Base-by-base conservation (phyloP, 53 echinoderm and acorn worm species). In the Paelopatides confundens region DNA sequence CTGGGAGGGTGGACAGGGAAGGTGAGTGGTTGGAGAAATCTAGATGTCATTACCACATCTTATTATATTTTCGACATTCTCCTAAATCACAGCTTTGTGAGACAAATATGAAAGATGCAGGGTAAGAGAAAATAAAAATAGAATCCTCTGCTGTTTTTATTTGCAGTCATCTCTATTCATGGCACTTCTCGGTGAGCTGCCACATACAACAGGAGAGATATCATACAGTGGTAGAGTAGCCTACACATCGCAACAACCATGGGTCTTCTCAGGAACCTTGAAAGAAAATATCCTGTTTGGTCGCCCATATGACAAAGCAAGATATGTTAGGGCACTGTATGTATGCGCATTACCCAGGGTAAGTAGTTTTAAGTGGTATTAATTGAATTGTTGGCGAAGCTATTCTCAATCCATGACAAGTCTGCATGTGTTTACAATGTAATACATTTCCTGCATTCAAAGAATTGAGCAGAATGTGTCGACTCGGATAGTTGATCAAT, bases 231-330 rank as follows among this genome's bases (percentile, higher is more conserved):
- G 92, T 0, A 87, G 43, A 32, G 48, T 95, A 6, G 96, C 90
- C 35, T 96, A 96, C 86, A 91, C 96, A 31, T 87, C 94, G 17
- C 96, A 96, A 65, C 94, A 93, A 53, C 94, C 96, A 0, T 96
- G 96, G 96, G 93, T 96, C 18, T 82, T 96, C 86, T 93, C 94
- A 7, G 96, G 96, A 8, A 93, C 96, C 5, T 65, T 96, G 17
- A 91, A 82, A 66, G 90, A 89, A 63, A 98, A 98, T 89, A 90
- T 96, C 77, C 69, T 96, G 38, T 96, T 96, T 79, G 96, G 96
- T 4, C 68, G 66, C 28, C 82, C 81, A 7, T 94, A 88, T 53
- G 52, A 91, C 14, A 78, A 81, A 9, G 67, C 74, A 4, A 91
- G 70, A 88, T 96, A 93, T 77, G 53, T 89, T 38, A 65, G 51